Evolutionary conservation across 2,113 vertebrate genomes (phyloP).

Genomic region (Amphilophus citrinellus): DNA sequence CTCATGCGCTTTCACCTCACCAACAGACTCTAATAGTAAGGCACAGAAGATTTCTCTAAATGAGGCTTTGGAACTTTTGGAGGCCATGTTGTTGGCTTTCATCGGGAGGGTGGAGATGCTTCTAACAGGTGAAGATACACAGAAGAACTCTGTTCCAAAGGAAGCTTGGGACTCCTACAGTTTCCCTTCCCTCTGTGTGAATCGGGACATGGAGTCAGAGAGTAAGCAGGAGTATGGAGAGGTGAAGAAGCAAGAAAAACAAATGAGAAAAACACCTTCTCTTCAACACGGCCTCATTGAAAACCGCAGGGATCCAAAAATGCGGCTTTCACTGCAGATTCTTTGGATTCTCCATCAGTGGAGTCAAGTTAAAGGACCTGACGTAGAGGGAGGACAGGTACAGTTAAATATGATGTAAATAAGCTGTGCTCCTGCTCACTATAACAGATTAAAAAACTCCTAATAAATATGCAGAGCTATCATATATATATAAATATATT

Average conservation of each 20-base stretch:
- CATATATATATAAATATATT: not conserved
- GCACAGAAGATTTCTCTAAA: constrained; percentile 81
- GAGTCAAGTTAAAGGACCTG: constrained; percentile 85
- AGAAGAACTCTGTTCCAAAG: constrained; percentile 74
- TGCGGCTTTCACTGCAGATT: constrained; percentile 89
- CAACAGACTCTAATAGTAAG: constrained; percentile 71
- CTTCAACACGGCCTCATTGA: constrained; percentile 20
- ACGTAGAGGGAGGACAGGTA: constrained; percentile 66
- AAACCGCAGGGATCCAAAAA: constrained; percentile 70
- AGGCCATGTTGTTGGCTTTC: constrained; percentile 87
- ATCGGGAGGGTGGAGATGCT: constrained; percentile 87
- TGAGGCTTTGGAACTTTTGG: constrained; percentile 86
- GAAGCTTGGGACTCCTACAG: constrained; percentile 69
- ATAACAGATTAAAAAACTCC: not conserved
- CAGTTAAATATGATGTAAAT: not conserved
- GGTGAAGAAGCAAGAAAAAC: constrained; percentile 71
- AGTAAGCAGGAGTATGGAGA: constrained; percentile 48
- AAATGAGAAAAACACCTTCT: not conserved
- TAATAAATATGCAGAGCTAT: not conserved
- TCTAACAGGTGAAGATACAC: constrained; percentile 82
- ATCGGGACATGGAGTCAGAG: constrained; percentile 13
- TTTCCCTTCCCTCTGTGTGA: constrained; percentile 67
- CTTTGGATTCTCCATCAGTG: constrained; percentile 92
- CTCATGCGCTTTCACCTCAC: not conserved
- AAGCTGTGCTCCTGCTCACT: not conserved